Evolutionary conservation across 2,797 vertebrate species (phyloP).

Genomic region (Furcifer pardalis): DNA sequence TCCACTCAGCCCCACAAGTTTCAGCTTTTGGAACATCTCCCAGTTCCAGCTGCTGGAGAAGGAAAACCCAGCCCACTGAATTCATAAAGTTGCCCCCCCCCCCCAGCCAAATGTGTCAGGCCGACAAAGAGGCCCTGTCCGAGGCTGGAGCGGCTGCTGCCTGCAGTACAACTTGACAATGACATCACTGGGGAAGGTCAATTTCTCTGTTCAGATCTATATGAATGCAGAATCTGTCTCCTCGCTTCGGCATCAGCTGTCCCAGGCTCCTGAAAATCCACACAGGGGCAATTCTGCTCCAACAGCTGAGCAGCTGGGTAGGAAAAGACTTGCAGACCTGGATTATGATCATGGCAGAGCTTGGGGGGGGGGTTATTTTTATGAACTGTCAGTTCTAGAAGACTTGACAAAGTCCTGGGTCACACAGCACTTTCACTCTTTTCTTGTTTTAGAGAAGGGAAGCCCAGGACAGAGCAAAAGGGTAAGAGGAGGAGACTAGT

Average conservation of each 20-base stretch:
- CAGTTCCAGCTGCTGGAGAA: background rate
- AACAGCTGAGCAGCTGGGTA: background rate
- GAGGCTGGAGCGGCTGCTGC: background rate
- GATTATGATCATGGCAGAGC: no score
- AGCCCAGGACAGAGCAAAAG: no score
- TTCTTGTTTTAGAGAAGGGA: no score
- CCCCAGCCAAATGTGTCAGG: background rate
- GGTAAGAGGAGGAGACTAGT: no score
- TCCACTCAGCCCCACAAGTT: background rate
- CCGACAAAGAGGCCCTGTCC: conserved; percentile 44
- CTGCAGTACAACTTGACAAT: conserved; percentile 24
- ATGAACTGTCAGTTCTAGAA: no score
- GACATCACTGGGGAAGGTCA: conserved; percentile 43
- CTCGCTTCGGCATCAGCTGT: background rate
- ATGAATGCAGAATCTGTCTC: conserved; percentile 43
- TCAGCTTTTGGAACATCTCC: conserved; percentile 44
- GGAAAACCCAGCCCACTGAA: rapidly evolving
- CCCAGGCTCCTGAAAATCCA: background rate
- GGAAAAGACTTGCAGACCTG: background rate
- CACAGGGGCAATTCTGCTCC: background rate
- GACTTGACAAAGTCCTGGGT: no score
- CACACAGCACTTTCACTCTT: no score
- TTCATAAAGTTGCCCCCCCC: background rate
- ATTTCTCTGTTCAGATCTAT: background rate
- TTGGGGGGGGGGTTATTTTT: no score